Percentiles rank a stretch among this genome's conserved stretches.
Evolutionary conservation across 2,113 vertebrate species (phyloP).

Genomic region (Sclerurus mexicanus): DNA sequence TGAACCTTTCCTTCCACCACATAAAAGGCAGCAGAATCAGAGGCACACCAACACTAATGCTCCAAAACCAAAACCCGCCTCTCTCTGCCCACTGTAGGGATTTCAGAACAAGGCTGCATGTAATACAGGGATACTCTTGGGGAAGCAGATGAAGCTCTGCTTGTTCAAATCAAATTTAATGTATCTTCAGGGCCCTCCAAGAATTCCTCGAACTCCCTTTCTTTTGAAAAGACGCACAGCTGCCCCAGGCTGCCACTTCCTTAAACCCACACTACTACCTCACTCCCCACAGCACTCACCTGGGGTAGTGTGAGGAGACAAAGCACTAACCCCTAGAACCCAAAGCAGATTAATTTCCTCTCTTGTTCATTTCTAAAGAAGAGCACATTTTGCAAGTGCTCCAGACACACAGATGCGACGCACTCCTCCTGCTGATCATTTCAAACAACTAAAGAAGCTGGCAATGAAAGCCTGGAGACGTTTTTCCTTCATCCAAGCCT

Average conservation of each 20-base stretch:
- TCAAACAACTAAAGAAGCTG: not conserved
- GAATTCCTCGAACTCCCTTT: not conserved
- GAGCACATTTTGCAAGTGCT: not conserved
- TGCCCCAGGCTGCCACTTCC: not conserved
- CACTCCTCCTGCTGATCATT: not conserved
- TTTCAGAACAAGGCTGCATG: not conserved
- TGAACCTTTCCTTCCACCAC: not conserved
- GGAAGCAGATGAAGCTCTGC: not conserved
- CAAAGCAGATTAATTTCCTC: not conserved
- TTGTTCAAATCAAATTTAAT: not conserved
- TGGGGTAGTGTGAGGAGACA: accelerated
- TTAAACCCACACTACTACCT: not conserved
- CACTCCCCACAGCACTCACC: not conserved
- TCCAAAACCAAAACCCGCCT: not conserved
- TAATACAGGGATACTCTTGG: not conserved
- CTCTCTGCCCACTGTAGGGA: not conserved
- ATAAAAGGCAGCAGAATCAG: not conserved
- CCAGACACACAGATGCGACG: not conserved
- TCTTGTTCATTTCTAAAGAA: not conserved
- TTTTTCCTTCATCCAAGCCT: not conserved
- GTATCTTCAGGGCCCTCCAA: not conserved
- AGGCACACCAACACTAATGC: accelerated
- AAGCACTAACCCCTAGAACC: not conserved
- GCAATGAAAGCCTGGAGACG: not conserved
- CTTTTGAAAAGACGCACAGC: not conserved